Evolutionary conservation across 2,797 vertebrate species (phyloP).

Genomic region (Catostomus latipinnis): DNA sequence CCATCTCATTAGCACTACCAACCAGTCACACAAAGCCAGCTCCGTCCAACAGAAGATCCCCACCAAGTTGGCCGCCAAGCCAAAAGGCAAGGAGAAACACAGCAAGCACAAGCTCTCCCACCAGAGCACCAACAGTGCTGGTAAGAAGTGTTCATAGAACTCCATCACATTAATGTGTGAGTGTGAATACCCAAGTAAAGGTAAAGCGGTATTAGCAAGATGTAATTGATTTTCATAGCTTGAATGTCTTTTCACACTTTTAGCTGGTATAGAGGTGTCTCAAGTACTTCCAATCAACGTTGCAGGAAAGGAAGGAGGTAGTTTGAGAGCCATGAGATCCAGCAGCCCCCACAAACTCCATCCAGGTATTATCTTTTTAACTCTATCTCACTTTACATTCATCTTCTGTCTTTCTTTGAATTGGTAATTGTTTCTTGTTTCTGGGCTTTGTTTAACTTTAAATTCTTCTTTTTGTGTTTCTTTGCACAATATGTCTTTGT

Average conservation of each 20-base stretch:
- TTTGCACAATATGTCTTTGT: not conserved
- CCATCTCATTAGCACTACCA: conserved; percentile 90
- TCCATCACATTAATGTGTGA: not conserved
- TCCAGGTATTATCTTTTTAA: conserved; percentile 49
- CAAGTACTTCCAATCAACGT: conserved; percentile 79
- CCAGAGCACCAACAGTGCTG: conserved; percentile 85
- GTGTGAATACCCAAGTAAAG: not conserved
- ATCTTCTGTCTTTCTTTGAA: not conserved
- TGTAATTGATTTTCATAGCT: not conserved
- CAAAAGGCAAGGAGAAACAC: conserved; percentile 75
- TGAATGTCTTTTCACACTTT: conserved; percentile 34
- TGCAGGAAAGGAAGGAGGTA: conserved; percentile 80
- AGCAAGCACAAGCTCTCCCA: conserved; percentile 74
- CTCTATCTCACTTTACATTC: not conserved
- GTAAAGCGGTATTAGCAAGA: too few relatives aligned
- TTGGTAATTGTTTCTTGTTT: too few relatives aligned
- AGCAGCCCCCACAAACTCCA: conserved; percentile 68
- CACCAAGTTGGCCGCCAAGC: conserved; percentile 82
- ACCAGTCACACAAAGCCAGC: conserved; percentile 83
- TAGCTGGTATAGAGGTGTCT: conserved; percentile 76
- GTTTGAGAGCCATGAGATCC: conserved; percentile 71
- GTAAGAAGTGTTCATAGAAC: conserved; percentile 66
- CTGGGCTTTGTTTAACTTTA: not conserved
- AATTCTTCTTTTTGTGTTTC: not conserved
- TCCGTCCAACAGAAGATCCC: conserved; percentile 93